These are phyloP conservation scores for Syrmaticus mikado DNA, from an alignment of 2,113 vertebrate genomes.

Conservation along the genomic window DNA sequence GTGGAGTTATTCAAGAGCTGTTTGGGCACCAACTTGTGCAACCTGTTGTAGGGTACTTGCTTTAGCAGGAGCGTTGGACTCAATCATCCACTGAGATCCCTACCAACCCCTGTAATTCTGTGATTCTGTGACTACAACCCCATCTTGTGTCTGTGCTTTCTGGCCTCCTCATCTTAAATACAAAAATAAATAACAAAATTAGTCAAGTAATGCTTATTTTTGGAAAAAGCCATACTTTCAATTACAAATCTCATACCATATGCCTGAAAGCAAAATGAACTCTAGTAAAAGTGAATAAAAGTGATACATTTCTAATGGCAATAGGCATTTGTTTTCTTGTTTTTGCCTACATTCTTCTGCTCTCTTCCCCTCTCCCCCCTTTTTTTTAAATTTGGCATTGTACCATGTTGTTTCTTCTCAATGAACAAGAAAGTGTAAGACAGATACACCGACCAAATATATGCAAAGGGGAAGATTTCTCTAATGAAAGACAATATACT, in stretches of 20 bases:
- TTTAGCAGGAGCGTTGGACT: too few relatives aligned
- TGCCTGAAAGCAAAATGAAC: background rate
- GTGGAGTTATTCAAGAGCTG: too few relatives aligned
- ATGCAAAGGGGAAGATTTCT: background rate
- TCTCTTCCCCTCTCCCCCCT: too few relatives aligned
- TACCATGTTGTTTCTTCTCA: background rate
- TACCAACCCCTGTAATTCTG: too few relatives aligned
- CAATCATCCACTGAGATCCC: too few relatives aligned
- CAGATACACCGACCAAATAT: slow-evolving; percentile 1
- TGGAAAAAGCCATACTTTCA: background rate
- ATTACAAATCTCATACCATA: background rate
- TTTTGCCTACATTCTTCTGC: background rate
- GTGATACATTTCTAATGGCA: background rate
- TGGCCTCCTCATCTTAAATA: background rate
- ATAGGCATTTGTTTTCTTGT: background rate
- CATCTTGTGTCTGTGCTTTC: background rate
- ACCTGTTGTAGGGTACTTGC: too few relatives aligned
- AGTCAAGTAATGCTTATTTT: background rate
- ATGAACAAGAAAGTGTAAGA: background rate
- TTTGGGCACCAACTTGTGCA: too few relatives aligned
- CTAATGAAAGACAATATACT: slow-evolving; percentile 14
- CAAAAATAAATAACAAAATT: background rate
- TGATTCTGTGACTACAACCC: background rate
- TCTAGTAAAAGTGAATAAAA: background rate
- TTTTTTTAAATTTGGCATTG: background rate